Percentiles rank a stretch among this genome's conserved stretches.
Evolutionary conservation across 2,113 vertebrate genomes (phyloP).

Genomic region (Podarcis muralis): DNA sequence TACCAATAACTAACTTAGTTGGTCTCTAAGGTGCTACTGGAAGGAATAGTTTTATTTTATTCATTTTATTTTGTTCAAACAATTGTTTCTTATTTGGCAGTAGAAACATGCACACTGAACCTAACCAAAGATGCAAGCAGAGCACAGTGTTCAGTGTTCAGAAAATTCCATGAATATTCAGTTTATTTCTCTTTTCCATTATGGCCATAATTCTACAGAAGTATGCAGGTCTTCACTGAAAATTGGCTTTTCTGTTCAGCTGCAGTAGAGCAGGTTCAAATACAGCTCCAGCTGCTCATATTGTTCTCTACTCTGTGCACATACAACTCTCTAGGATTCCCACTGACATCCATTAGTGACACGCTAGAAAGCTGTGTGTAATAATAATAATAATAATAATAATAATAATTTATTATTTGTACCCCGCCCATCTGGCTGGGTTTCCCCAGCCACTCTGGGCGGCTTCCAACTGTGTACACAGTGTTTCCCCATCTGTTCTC

Average conservation of each 20-base stretch:
- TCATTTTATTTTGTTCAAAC: background rate
- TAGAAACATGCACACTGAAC: background rate
- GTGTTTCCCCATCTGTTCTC: background rate
- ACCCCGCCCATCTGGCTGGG: too few relatives aligned
- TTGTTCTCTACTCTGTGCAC: too few relatives aligned
- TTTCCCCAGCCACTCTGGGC: too few relatives aligned
- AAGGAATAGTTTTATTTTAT: too few relatives aligned
- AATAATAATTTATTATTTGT: too few relatives aligned
- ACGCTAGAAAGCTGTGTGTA: too few relatives aligned
- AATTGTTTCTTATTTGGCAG: constrained; percentile 24
- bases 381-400: too few relatives aligned
- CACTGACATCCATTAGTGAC: background rate
- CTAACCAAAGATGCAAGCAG: constrained; percentile 5
- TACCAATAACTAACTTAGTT: too few relatives aligned
- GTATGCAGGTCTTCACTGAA: background rate
- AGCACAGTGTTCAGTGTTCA: background rate
- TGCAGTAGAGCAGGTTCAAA: background rate
- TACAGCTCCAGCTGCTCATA: background rate
- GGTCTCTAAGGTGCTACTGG: too few relatives aligned
- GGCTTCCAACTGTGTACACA: too few relatives aligned
- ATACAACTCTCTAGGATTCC: background rate
- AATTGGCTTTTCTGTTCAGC: background rate
- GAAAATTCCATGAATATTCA: background rate
- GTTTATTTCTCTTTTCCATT: background rate
- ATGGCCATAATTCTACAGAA: background rate